A percentile compares a stretch with the other conserved stretches of the same genome.
These are phyloP conservation scores for Acronicta psi DNA, from an alignment of 2,888 invertebrate species.

Conservation along the genomic window DNA sequence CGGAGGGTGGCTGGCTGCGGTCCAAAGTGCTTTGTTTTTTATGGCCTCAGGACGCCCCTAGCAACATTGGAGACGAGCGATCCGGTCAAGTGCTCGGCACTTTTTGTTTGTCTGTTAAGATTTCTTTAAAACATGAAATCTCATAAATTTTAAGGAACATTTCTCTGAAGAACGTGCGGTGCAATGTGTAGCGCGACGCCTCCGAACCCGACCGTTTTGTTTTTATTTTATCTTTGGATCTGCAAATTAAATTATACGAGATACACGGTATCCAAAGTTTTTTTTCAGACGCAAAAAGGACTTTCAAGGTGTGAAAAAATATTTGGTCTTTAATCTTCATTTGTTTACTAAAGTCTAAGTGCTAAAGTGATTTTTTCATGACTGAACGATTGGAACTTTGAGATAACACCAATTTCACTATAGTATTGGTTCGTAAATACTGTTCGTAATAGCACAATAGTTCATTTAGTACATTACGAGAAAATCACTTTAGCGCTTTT, in stretches of 20 bases:
- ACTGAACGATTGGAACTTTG: too few species aligned
- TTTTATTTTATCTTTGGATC: conserved; percentile 21
- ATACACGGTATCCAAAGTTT: too few species aligned
- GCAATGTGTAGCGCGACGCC: conserved; percentile 24
- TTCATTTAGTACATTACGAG: too few species aligned
- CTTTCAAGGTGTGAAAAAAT: not conserved
- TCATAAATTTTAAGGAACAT: conserved; percentile 56
- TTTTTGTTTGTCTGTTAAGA: conserved; percentile 66
- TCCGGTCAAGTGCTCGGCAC: conserved; percentile 76
- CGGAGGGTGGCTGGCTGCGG: conserved; percentile 76
- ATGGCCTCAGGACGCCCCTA: conserved; percentile 70
- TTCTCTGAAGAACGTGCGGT: conserved; percentile 31
- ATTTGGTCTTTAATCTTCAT: not conserved
- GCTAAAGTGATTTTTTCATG: too few species aligned
- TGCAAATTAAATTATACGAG: conserved; percentile 10
- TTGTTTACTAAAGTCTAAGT: not conserved
- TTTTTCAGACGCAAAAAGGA: too few species aligned
- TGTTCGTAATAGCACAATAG: too few species aligned
- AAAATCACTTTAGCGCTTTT: too few species aligned
- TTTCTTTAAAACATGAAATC: conserved; percentile 61
- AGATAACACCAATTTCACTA: too few species aligned
- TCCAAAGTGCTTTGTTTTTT: conserved; percentile 87
- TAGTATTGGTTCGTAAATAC: too few species aligned
- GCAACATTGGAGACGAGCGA: conserved; percentile 72
- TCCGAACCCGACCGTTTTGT: conserved; percentile 23